A percentile compares a stretch with the other conserved stretches of the same genome.
phyloP scores from a whole-genome alignment of 2,113 vertebrate genomes.

The Cephalophus harveyi region DNA sequence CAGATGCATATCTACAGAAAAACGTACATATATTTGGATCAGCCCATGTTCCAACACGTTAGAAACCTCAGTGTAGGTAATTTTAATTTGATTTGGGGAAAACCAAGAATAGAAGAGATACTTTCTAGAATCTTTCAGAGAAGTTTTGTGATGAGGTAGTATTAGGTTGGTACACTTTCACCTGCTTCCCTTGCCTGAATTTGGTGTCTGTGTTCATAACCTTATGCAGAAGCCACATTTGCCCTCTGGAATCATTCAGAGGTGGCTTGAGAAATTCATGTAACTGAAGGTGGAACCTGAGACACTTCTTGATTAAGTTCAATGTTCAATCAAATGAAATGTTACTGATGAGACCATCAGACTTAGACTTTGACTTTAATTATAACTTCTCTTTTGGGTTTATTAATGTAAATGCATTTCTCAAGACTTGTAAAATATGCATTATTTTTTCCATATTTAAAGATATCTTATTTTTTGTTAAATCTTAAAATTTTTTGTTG shows the following conservation, averaged over 20 bases:
- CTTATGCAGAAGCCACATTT: neutral
- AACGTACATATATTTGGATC: neutral
- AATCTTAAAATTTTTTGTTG: neutral
- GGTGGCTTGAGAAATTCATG: neutral
- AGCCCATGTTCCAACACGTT: neutral
- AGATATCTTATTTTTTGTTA: neutral
- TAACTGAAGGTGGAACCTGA: neutral
- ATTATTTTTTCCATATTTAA: slow-evolving; percentile 6
- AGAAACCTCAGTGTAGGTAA: neutral
- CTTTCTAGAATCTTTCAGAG: neutral
- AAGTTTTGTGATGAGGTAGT: neutral
- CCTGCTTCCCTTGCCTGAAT: neutral
- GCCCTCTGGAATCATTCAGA: neutral
- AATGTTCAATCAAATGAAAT: neutral
- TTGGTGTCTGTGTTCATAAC: neutral
- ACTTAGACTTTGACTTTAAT: neutral
- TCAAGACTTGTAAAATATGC: neutral
- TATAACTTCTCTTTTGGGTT: slow-evolving; percentile 15
- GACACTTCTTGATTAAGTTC: neutral
- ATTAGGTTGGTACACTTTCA: neutral
- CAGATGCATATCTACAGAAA: neutral
- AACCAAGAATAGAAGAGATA: neutral
- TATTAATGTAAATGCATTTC: slow-evolving; percentile 15
- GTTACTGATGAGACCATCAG: neutral
- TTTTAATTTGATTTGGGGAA: neutral